These are phyloP conservation scores for Cricetomys ansorgei DNA, from an alignment of 2,113 vertebrate genomes.

Conservation along the genomic window DNA sequence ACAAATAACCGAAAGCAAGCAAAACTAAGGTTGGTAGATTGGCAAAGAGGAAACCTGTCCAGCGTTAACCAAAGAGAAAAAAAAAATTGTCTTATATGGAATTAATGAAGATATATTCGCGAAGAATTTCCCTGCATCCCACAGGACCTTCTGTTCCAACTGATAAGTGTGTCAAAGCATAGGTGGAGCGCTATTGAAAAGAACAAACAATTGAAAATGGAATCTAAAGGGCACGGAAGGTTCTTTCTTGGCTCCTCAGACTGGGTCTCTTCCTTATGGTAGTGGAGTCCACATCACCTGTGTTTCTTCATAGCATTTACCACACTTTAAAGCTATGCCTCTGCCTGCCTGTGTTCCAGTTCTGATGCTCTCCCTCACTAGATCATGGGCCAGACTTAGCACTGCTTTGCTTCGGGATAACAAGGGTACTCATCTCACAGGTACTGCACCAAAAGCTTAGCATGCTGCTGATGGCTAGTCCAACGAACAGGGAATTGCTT, in stretches of 20 bases:
- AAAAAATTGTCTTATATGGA: background rate
- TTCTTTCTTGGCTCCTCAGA: background rate
- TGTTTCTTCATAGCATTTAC: background rate
- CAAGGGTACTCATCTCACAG: background rate
- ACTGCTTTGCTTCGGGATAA: background rate
- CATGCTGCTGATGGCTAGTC: background rate
- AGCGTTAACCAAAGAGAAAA: background rate
- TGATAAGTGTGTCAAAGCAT: background rate
- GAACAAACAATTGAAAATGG: background rate
- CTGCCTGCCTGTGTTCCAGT: background rate
- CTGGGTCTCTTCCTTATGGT: too few relatives aligned
- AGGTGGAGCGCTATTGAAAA: background rate
- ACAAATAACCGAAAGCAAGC: background rate
- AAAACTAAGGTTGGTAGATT: background rate
- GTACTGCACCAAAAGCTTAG: background rate
- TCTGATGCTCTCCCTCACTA: background rate
- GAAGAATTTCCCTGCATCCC: background rate
- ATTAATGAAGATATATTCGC: background rate
- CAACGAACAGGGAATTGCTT: background rate
- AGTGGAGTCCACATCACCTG: fast-evolving
- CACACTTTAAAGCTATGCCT: background rate
- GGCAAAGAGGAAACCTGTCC: background rate
- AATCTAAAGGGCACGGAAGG: background rate
- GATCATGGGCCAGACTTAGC: background rate
- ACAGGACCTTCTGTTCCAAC: background rate